Evolutionary conservation across 37 sponge, comb jelly and placozoan species (phyloP).

Genomic region (Oopsacas minuta): DNA sequence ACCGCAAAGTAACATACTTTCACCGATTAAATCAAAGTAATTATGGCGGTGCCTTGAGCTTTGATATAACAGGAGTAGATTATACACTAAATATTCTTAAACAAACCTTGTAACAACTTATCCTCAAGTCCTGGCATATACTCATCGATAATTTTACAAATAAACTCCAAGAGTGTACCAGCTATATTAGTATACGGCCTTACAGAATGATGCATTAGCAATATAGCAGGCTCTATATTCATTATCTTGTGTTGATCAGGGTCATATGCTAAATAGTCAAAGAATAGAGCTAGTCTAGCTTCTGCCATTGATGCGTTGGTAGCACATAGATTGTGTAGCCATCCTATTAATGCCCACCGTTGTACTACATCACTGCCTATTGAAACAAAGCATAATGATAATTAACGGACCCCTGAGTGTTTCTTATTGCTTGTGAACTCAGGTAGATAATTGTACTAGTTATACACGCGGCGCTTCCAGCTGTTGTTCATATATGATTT

Average conservation of each 20-base stretch:
- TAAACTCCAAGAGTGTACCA: conserved; percentile 80
- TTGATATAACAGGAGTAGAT: not conserved
- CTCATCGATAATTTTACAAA: conserved; percentile 54
- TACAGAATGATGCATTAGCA: conserved; percentile 85
- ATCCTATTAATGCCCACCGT: conserved; percentile 94
- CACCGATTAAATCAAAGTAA: too few species aligned
- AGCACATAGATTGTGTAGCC: conserved; percentile 72
- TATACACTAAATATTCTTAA: not conserved
- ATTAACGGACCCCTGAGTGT: too few species aligned
- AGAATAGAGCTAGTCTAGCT: conserved; percentile 88
- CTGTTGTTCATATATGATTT: too few species aligned
- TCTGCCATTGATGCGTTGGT: conserved; percentile 44
- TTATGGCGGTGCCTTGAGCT: too few species aligned
- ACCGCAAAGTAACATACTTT: too few species aligned
- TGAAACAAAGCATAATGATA: too few species aligned
- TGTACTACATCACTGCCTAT: conserved; percentile 80
- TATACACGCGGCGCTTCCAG: too few species aligned
- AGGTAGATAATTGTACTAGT: too few species aligned
- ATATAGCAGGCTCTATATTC: conserved; percentile 94
- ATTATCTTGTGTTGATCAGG: conserved; percentile 79
- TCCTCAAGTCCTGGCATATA: not conserved
- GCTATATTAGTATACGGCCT: conserved; percentile 65
- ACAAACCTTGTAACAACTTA: not conserved
- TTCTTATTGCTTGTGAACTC: too few species aligned
- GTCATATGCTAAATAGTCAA: conserved; percentile 85